Percentiles rank a stretch among this genome's conserved stretches.
phyloP scores from a whole-genome alignment of 2,797 vertebrate species.

The Rhinophrynus dorsalis region DNA sequence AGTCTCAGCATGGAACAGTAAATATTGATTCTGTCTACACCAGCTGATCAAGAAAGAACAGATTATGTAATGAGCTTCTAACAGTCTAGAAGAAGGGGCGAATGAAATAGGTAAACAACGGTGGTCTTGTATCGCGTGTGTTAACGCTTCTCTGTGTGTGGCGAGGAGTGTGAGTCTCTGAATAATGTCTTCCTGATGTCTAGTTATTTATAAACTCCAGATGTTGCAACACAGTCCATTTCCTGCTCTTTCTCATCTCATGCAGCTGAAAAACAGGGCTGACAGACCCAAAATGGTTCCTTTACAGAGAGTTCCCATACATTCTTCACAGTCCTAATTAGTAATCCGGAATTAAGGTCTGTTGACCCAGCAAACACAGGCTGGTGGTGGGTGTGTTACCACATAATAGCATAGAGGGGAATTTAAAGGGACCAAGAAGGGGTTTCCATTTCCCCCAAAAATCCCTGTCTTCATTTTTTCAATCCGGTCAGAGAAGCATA shows the following conservation, averaged over 20 bases:
- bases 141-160: slow-evolving; percentile 18
- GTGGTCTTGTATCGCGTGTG: slow-evolving; percentile 18
- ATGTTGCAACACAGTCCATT: slow-evolving; percentile 3
- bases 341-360: background rate
- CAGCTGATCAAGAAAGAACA: too few species aligned
- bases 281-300: background rate
- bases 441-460: too few species aligned
- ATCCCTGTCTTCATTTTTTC: too few species aligned
- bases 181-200: slow-evolving; percentile 33
- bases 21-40: too few species aligned
- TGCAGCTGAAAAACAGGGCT: background rate
- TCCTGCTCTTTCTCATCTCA: slow-evolving; percentile 9
- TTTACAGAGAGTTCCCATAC: background rate
- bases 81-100: background rate
- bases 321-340: slow-evolving; percentile 2
- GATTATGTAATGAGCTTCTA: background rate
- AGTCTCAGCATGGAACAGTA: too few species aligned
- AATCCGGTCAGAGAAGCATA: too few species aligned
- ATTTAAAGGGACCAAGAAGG: too few species aligned
- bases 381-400: background rate
- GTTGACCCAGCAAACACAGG: background rate
- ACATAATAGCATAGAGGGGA: background rate
- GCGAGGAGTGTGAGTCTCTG: background rate
- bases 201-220: slow-evolving; percentile 22
- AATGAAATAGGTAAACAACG: background rate